Percentiles rank a stretch among this genome's conserved stretches.
phyloP scores from a whole-genome alignment of 2,113 vertebrate genomes.

The Phyllostomus hastatus region DNA sequence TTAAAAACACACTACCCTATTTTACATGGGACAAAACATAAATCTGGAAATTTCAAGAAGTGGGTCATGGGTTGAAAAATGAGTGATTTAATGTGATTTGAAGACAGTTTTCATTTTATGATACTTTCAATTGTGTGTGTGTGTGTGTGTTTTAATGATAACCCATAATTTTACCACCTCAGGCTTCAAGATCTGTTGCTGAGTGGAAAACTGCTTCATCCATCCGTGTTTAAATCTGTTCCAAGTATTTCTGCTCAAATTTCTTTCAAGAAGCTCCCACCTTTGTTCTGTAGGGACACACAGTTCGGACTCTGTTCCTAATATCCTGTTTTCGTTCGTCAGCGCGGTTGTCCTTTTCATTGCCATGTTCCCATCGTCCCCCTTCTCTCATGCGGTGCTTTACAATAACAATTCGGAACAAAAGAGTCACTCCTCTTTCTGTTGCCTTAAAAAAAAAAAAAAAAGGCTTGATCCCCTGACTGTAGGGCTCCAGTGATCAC shows the following conservation, averaged over 20 bases:
- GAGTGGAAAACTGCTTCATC: background rate
- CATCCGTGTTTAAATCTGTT: slow-evolving; percentile 38
- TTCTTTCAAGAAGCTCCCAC: background rate
- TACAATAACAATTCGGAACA: slow-evolving; percentile 50
- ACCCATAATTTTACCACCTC: slow-evolving; percentile 21
- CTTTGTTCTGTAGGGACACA: slow-evolving; percentile 43
- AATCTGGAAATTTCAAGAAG: background rate
- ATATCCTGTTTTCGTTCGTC: slow-evolving; percentile 56
- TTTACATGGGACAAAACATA: background rate
- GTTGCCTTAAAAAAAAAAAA: slow-evolving; percentile 6
- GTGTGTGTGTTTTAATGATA: background rate
- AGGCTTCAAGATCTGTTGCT: slow-evolving; percentile 17
- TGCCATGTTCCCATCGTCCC: slow-evolving; percentile 26
- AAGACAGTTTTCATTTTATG: slow-evolving; percentile 28
- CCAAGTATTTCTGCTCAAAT: slow-evolving; percentile 30
- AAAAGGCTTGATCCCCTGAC: slow-evolving; percentile 14
- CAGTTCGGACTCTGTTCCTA: slow-evolving; percentile 13
- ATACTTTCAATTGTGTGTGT: background rate
- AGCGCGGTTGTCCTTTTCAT: slow-evolving; percentile 42
- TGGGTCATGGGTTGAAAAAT: background rate
- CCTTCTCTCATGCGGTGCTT: slow-evolving; percentile 38
- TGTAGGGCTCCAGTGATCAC: slow-evolving; percentile 43
- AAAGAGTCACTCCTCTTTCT: slow-evolving; percentile 61
- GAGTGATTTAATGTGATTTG: slow-evolving; percentile 1
- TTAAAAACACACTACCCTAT: background rate